Evolutionary conservation across 2,113 vertebrate genomes (phyloP).

Genomic region (Indri indri): DNA sequence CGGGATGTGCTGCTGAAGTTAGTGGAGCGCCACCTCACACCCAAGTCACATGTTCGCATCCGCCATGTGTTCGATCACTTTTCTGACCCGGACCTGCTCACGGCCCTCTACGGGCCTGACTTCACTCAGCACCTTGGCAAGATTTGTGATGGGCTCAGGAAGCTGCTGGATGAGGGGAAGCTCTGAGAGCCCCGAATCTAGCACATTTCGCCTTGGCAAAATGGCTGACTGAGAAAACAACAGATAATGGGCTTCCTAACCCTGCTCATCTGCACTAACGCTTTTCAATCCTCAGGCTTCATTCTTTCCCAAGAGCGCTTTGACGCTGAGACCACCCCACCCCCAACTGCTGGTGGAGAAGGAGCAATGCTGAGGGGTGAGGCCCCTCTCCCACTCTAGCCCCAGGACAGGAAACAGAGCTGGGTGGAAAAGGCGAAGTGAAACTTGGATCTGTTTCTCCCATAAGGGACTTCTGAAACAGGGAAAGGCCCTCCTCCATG

Average conservation of each 20-base stretch:
- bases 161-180: slow-evolving; percentile 91
- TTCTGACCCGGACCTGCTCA: slow-evolving; percentile 87
- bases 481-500: not conserved
- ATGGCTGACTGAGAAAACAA: not conserved
- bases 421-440: slow-evolving; percentile 69
- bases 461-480: not conserved
- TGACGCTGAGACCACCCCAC: not conserved
- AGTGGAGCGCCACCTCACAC: slow-evolving; percentile 90
- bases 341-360: not conserved
- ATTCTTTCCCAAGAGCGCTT: not conserved
- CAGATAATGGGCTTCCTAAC: not conserved
- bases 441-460: slow-evolving; percentile 53
- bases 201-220: not conserved
- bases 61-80: slow-evolving; percentile 93
- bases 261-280: not conserved
- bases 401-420: slow-evolving; percentile 61
- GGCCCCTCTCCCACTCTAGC: slow-evolving; percentile 2
- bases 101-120: slow-evolving; percentile 87
- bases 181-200: slow-evolving; percentile 80
- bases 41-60: slow-evolving; percentile 92
- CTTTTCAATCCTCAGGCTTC: not conserved
- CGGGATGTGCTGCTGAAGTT: slow-evolving; percentile 89
- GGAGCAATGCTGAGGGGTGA: not conserved
- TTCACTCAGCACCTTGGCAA: slow-evolving; percentile 86
- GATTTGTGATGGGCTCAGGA: slow-evolving; percentile 91